Conservation (phyloP, 2,888 invertebrate genomes). For the Microdon myrmicae region DNA sequence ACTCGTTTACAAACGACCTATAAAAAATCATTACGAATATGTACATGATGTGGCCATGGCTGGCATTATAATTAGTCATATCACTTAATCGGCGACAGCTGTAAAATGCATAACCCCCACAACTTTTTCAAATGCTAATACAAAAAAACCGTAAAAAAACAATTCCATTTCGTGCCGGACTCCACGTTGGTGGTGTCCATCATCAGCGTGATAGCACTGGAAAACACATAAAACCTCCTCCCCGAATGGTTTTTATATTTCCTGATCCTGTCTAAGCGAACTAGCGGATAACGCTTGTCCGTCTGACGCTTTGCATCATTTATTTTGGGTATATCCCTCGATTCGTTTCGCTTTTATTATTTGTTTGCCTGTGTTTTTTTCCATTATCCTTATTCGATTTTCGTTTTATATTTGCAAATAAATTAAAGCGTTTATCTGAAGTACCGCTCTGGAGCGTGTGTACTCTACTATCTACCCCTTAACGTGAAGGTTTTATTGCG, state of each 20-base stretch:
- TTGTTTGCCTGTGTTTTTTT: slow-evolving; percentile 6
- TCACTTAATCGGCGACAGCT: too few relatives aligned
- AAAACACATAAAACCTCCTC: slow-evolving; percentile 18
- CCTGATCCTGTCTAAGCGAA: slow-evolving; percentile 29
- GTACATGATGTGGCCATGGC: too few relatives aligned
- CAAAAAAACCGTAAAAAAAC: too few relatives aligned
- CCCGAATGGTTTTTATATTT: slow-evolving; percentile 30
- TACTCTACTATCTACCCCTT: slow-evolving; percentile 12
- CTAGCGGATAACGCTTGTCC: slow-evolving; percentile 10
- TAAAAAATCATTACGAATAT: too few relatives aligned
- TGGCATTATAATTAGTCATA: too few relatives aligned
- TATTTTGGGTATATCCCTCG: slow-evolving; percentile 13
- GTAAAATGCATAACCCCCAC: too few relatives aligned
- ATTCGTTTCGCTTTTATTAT: neutral
- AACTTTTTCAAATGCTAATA: too few relatives aligned
- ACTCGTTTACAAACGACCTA: too few relatives aligned
- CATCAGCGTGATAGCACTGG: neutral
- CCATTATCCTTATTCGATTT: slow-evolving; percentile 36
- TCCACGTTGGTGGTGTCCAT: too few relatives aligned
- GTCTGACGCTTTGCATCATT: slow-evolving; percentile 32
- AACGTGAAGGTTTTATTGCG: slow-evolving; percentile 30
- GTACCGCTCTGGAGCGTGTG: slow-evolving; percentile 16
- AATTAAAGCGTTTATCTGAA: slow-evolving; percentile 48
- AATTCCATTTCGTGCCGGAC: too few relatives aligned
- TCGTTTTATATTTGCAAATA: slow-evolving; percentile 49